Evolutionary conservation across 2,797 vertebrate genomes (phyloP), one percentile per base, ranked within the genome.

Genomic region (Labroides dimidiatus): DNA sequence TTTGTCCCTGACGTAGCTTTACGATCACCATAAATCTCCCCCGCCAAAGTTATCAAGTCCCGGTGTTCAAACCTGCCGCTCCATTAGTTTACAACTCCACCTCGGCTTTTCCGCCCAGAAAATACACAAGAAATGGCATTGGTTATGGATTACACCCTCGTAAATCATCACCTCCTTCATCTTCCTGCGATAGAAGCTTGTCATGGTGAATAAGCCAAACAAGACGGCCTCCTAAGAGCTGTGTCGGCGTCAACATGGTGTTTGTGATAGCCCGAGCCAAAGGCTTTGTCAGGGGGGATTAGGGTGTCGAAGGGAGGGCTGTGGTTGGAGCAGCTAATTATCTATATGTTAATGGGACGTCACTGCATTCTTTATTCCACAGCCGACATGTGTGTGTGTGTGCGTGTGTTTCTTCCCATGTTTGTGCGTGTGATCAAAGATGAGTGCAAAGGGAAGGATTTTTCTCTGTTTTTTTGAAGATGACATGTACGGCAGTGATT

Each of bases 31-130:
- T 94, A 93, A 94, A 94, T 94, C 93, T 92, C 76, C 73, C 6
- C 24, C 50, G 80, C 77, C 82, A 91, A 94, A 93, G 87, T 91
- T 92, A 92, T 91, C 89, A 85, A 85, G 89, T 89, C 66, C 72
- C 88, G 76, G 87, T 87, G 88, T 89, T 91, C 80, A 87, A 88
- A 88, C 84, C 92, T 84, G 86, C 85, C 85, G 92, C 73, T 85
- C 92, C 94, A 94, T 94, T 94, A 93, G 92, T 93, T 94, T 92
- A 91, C 87, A 87, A 85, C 86, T 89, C 87, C 89, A 77, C 88
- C 85, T 88, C 43, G 69, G 82, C 86, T 80, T 84, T 85, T 90
- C 84, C 83, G 45, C 77, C 45, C 70, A 50, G 80, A 90, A 92
- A 91, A 93, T 85, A 92, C 87, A 92, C 92, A 90, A 72, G 82